Evolutionary conservation across 2,888 invertebrate genomes (phyloP).

Genomic region (Kryphioiulus occultus): DNA sequence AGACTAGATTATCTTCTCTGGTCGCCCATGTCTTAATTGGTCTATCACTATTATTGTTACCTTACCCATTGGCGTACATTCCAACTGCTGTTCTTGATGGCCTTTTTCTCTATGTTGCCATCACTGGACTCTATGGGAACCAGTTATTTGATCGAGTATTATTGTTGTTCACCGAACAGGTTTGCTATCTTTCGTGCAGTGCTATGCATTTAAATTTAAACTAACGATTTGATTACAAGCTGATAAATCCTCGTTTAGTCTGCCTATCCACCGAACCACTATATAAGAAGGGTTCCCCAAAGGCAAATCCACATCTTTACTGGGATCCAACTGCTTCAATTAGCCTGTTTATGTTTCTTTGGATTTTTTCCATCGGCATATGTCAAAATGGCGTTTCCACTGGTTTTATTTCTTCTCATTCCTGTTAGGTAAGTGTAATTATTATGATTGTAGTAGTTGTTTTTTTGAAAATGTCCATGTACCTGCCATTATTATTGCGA

Average conservation of each 20-base stretch:
- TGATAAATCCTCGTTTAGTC: conserved; percentile 58
- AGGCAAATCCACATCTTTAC: conserved; percentile 65
- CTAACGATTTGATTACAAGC: background rate
- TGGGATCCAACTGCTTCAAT: conserved; percentile 63
- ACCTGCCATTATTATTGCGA: background rate
- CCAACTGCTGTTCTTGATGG: conserved; percentile 69
- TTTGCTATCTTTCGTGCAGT: conserved; percentile 55
- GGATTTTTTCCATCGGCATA: conserved; percentile 65
- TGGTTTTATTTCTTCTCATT: conserved; percentile 63
- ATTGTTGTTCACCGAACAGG: conserved; percentile 68
- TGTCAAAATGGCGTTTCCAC: conserved; percentile 70
- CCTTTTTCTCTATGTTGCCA: conserved; percentile 68
- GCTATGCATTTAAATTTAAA: background rate
- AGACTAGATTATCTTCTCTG: conserved; percentile 68
- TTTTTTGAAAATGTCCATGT: background rate
- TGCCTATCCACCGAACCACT: conserved; percentile 66
- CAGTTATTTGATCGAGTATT: conserved; percentile 69
- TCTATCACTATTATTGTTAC: conserved; percentile 66
- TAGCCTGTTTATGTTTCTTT: conserved; percentile 62
- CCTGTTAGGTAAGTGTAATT: conserved; percentile 60
- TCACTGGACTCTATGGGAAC: conserved; percentile 68
- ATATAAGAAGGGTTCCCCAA: conserved; percentile 65
- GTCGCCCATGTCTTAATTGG: conserved; percentile 68
- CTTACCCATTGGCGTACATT: conserved; percentile 66
- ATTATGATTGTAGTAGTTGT: background rate